Percentiles rank a stretch among this genome's conserved stretches.
These are phyloP conservation scores for Paracanthobrama guichenoti DNA, from an alignment of 2,113 vertebrate genomes.

Conservation along the genomic window DNA sequence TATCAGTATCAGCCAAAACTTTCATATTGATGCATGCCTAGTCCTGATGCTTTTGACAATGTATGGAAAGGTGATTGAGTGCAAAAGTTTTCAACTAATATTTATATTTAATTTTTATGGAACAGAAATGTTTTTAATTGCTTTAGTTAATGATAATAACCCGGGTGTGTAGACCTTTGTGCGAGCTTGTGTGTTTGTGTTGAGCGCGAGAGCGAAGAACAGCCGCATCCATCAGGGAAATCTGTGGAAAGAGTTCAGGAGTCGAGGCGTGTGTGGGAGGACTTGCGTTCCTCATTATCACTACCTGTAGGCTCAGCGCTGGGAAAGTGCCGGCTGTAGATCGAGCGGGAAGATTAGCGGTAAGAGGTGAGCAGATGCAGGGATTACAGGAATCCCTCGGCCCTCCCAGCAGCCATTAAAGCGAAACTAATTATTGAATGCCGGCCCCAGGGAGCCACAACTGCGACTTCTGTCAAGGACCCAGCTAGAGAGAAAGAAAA, in stretches of 20 bases:
- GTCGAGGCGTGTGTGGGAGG: constrained; percentile 42
- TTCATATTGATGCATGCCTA: no score
- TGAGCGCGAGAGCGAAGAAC: not conserved
- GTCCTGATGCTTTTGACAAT: no score
- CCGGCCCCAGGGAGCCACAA: constrained; percentile 66
- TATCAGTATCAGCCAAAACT: no score
- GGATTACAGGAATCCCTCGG: constrained; percentile 76
- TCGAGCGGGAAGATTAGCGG: constrained; percentile 72
- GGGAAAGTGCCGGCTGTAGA: constrained; percentile 59
- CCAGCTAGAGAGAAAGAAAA: not conserved
- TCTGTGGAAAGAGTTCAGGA: constrained; percentile 22
- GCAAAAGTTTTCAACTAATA: no score
- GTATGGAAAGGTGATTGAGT: no score
- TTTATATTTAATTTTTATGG: no score
- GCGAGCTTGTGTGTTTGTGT: not conserved
- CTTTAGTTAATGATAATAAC: no score
- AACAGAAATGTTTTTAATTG: no score
- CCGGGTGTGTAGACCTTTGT: no score
- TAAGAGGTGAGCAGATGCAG: constrained; percentile 73
- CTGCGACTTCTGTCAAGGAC: constrained; percentile 37
- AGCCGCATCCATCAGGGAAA: constrained; percentile 19
- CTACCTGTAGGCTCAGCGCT: constrained; percentile 29
- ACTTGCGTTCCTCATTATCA: constrained; percentile 33
- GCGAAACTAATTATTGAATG: constrained; percentile 75
- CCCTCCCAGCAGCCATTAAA: constrained; percentile 72